phyloP scores from a whole-genome alignment of 2,888 invertebrate species.

The Plebejus argus region DNA sequence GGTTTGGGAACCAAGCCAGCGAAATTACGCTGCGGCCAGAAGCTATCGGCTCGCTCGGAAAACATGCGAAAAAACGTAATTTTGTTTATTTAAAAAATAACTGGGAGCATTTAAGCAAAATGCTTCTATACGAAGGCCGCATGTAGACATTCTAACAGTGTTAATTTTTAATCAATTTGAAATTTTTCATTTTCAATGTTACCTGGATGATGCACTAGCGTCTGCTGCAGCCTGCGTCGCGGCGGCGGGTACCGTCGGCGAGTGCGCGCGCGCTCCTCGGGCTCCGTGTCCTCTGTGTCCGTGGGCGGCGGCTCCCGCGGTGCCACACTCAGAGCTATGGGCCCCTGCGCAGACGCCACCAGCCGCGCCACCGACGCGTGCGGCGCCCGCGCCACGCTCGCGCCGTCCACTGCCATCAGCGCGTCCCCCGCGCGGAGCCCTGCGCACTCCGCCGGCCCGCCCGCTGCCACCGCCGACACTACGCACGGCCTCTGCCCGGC shows the following conservation, averaged over 20 bases:
- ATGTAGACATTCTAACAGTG: too few relatives aligned
- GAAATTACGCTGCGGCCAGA: too few relatives aligned
- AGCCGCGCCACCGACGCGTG: conserved; percentile 96
- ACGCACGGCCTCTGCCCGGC: conserved; percentile 98
- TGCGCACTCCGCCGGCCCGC: conserved; percentile 92
- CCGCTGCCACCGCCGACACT: conserved; percentile 94
- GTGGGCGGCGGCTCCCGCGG: conserved; percentile 71
- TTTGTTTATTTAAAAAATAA: too few relatives aligned
- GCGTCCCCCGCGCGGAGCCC: conserved; percentile 96
- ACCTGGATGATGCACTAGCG: conserved; percentile 67
- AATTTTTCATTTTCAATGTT: background rate
- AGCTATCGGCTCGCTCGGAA: too few relatives aligned
- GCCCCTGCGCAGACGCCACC: conserved; percentile 92
- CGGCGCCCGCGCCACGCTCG: conserved; percentile 93
- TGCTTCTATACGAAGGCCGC: too few relatives aligned
- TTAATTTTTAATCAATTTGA: too few relatives aligned
- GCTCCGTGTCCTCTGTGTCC: conserved; percentile 74
- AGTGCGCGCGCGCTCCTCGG: conserved; percentile 68
- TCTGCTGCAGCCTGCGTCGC: conserved; percentile 64
- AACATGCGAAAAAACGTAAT: too few relatives aligned
- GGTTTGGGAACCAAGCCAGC: too few relatives aligned
- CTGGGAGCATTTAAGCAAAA: too few relatives aligned
- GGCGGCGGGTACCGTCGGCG: conserved; percentile 69
- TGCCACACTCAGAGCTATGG: conserved; percentile 92
- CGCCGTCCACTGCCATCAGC: conserved; percentile 94